Conservation (phyloP, 2,113 vertebrate species). For the Hymenochirus boettgeri region DNA sequence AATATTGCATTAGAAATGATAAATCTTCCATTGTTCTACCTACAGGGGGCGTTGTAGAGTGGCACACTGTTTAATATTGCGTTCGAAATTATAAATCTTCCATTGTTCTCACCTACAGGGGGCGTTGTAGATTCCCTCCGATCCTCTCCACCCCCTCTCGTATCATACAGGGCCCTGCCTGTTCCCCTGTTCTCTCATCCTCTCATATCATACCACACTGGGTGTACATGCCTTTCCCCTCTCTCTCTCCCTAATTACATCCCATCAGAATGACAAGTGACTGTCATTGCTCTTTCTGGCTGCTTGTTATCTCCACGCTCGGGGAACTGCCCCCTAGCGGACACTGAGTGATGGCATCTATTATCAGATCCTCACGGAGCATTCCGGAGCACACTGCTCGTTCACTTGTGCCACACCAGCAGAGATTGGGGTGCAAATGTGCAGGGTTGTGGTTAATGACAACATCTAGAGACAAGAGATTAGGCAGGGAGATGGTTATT, state of each 20-base stretch:
- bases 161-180: constrained; percentile 24
- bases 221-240: constrained; percentile 15
- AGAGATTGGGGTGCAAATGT: constrained; percentile 7
- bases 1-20: too few relatives aligned
- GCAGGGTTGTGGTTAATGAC: constrained; percentile 12
- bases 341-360: too few relatives aligned
- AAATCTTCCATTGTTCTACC: too few relatives aligned
- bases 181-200: constrained; percentile 1
- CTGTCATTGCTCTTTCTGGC: constrained; percentile 40
- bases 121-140: too few relatives aligned
- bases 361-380: constrained; percentile 30
- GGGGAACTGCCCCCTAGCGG: constrained; percentile 20
- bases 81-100: too few relatives aligned
- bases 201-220: constrained; percentile 8
- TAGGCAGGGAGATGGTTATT: background rate
- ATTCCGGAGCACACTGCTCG: constrained; percentile 11
- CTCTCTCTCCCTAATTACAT: constrained; percentile 34
- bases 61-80: too few relatives aligned
- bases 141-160: background rate
- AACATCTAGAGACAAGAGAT: background rate
- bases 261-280: constrained; percentile 40
- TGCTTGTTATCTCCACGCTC: constrained; percentile 32
- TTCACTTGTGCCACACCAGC: constrained; percentile 10
- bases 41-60: too few relatives aligned
- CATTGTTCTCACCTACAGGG: too few relatives aligned